Evolutionary conservation across 2,888 invertebrate species (phyloP), one percentile per base, ranked within the genome.

Genomic region (Agonum fuliginosum): DNA sequence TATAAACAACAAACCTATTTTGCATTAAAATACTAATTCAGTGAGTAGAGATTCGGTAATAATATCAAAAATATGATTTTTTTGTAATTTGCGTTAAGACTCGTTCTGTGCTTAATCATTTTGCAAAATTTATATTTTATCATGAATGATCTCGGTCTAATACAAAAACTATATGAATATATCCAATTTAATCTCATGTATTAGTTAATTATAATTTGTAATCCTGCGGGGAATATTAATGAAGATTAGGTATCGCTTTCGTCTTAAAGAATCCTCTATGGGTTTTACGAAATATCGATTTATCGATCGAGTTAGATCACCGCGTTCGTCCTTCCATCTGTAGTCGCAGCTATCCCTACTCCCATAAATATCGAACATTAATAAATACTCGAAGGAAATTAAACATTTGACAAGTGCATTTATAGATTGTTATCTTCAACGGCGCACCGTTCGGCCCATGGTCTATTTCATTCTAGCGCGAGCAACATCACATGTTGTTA

Each of bases 311-410:
- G 12, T 37, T 67, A 67, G 67, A 67, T 67, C 67, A 19, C 30
- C 19, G 12, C 30, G 71, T 27, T 24, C 74, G 74, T 74, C 74
- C 74, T 74, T 74, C 62, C 65, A 58, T 62, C 83, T 83, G 67
- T 67, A 67, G 5, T n/a, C 17, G 67, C 41, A 41, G 67, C 20
- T 41, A 41, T 67, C 83, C 82, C 80, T 81, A 78, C 75, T 79
- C 80, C 80, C 83, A 83, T 83, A 84, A 84, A 84, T 84, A 84
- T 83, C 81, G 82, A 81, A 82, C 83, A 83, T 84, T 84, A 84
- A 84, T 84, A 84, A 84, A 84, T 84, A 84, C 82, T 84, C 83
- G 79, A 83, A 83, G 82, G 83, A 84, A 84, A 84, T 84, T 84
- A 84, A 84, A 84, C 83, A 84, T 83, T 83, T 84, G 84, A 84